A percentile compares a stretch with the other conserved stretches of the same genome.
Evolutionary conservation across 2,888 invertebrate genomes (phyloP).

Genomic region (Leptinotarsa tumamoca): DNA sequence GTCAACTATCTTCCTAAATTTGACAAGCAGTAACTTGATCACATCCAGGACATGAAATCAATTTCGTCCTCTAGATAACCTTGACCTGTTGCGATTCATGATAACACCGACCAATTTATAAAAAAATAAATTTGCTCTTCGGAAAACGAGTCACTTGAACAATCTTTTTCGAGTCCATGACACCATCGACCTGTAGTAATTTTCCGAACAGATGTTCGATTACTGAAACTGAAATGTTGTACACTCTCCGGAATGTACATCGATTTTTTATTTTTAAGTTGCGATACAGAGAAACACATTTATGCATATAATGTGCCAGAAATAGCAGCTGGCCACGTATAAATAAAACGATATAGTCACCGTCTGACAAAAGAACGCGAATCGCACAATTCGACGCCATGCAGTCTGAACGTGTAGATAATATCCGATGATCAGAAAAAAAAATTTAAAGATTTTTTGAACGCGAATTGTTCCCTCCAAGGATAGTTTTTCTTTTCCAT

Average conservation of each 20-base stretch:
- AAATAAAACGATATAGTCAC: slow-evolving; percentile 22
- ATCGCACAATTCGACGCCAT: slow-evolving; percentile 30
- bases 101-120: too few relatives aligned
- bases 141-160: too few relatives aligned
- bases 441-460: neutral
- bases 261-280: slow-evolving; percentile 20
- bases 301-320: slow-evolving; percentile 28
- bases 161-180: too few relatives aligned
- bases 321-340: slow-evolving; percentile 33
- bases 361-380: slow-evolving; percentile 21
- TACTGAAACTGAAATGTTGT: neutral
- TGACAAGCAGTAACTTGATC: too few relatives aligned
- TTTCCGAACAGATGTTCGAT: neutral
- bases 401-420: slow-evolving; percentile 27
- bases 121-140: too few relatives aligned
- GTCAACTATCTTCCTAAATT: too few relatives aligned
- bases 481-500: too few relatives aligned
- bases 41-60: too few relatives aligned
- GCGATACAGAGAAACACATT: slow-evolving; percentile 18
- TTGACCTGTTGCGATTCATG: too few relatives aligned
- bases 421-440: neutral
- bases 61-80: too few relatives aligned
- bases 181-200: neutral
- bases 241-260: neutral
- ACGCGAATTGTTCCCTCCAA: too few relatives aligned